Base-by-base conservation (phyloP, 64 coral and sea anemone genomes). In the Pocillopora damicornis region DNA sequence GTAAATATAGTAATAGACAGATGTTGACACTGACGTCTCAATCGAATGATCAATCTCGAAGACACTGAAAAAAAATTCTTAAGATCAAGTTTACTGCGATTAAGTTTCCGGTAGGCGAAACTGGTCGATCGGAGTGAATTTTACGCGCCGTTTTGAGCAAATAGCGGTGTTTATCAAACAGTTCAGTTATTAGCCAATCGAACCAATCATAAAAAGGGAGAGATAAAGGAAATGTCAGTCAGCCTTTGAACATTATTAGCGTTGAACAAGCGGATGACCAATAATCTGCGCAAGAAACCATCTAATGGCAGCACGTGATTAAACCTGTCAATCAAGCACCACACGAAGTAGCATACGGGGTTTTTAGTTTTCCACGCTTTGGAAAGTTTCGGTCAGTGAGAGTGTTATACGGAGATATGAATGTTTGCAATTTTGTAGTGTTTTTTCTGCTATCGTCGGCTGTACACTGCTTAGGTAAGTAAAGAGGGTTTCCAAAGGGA, bases 301-400 rank as follows among this genome's bases (percentile, higher is more conserved):
- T 13, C 64, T 71, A 71, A 57, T 85, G 81, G 63, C 34, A 79
- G 37, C 80, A 83, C 80, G 80, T 83, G 80, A 83, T 68, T 81
- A 81, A 60, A 81, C 3, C 81, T 85, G 81, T 85, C 81, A 85
- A 85, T 85, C 81, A 85, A 85, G 37, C 17, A 13, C 30, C 64
- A 85, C 81, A 85, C 58, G 81, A 72, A 66, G 35, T 22, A 59
- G 80, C 81, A 85, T 85, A 85, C 81, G 81, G 81, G 81, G 65
- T 56, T 26, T 84, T 85, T 51, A 20, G 16, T 83, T 67, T 42
- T 83, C 18, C 79, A 68, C 36, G 80, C 61, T 77, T 67, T 67
- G 42, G 37, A 73, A 15, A 85, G 64, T 85, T 85, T 71, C 79
- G 22, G 37, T 18, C 38, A 81, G 30, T 36, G 37, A 58, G 67